Evolutionary conservation across 2,888 invertebrate species (phyloP), one percentile per base, ranked within the genome.

Genomic region (Mesochorus sp.): DNA sequence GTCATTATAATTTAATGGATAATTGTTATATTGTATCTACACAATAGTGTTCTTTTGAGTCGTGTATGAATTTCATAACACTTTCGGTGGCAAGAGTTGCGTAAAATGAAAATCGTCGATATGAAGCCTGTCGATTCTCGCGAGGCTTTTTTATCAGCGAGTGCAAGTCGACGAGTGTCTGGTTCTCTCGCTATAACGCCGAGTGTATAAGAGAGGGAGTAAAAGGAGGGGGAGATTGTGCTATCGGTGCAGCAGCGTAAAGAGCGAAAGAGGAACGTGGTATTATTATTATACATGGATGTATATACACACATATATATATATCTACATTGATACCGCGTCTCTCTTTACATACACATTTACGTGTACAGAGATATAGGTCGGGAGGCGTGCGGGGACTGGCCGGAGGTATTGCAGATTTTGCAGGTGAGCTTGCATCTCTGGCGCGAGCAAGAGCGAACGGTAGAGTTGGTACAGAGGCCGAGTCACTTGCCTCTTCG

Each of bases 401-500:
- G 28, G 34, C 51, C 70, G 71, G 73, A 70, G 75, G 71, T 77
- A 79, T 75, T 82, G 82, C 81, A 81, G 76, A 81, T 81, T 75
- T 81, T 79, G 76, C 82, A 82, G 82, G 82, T 82, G 80, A 81
- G 80, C 79, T 82, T 82, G 82, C 82, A 82, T 81, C 81, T 82
- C 80, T 72, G n/a, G n/a, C 76, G 76, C 61, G 76, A 75, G 78
- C 74, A 82, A 53, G 73, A 80, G 76, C 80, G 82, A 81, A 82
- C 81, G 81, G 80, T 80, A 71, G 81, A 81, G 67, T 64, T 76
- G 72, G 83, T 67, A 81, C 76, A 79, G 84, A 79, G 83, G 81
- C 73, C 67, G 82, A 64, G 59, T 70, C 87, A 61, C 61, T 68
- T 86, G 88, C 89, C 90, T 91, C 90, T 89, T 90, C 89, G 85